These are phyloP conservation scores for Sinhomidia bicolor DNA, from an alignment of 2,888 invertebrate species.

Conservation along the genomic window DNA sequence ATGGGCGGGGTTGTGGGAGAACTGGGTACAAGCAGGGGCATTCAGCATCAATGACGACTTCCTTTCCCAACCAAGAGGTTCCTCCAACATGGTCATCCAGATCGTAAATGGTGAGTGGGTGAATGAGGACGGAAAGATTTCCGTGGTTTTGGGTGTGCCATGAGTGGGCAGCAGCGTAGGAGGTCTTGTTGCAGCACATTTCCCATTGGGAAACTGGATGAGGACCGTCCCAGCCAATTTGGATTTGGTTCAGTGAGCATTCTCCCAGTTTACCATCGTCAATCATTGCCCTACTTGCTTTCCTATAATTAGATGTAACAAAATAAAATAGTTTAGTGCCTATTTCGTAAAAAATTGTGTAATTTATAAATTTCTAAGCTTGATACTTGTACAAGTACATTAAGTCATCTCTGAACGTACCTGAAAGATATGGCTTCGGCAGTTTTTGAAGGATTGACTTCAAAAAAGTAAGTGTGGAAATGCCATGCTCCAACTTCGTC, in stretches of 20 bases:
- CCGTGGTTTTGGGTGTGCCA: conserved; percentile 76
- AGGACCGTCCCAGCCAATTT: conserved; percentile 75
- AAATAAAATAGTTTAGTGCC: too few species aligned
- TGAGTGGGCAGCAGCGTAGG: conserved; percentile 49
- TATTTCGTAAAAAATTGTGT: too few species aligned
- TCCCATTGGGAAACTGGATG: conserved; percentile 77
- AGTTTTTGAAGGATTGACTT: conserved; percentile 54
- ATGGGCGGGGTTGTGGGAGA: conserved; percentile 63
- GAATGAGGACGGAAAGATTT: conserved; percentile 75
- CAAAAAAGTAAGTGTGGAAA: conserved; percentile 76
- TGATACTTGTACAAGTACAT: neutral
- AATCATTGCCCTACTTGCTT: conserved; percentile 50
- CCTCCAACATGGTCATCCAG: conserved; percentile 69
- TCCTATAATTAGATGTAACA: too few species aligned
- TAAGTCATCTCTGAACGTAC: conserved; percentile 21
- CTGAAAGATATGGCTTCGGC: conserved; percentile 70
- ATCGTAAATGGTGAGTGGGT: conserved; percentile 77
- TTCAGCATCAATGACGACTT: conserved; percentile 75
- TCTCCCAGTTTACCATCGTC: conserved; percentile 57
- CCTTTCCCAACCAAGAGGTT: conserved; percentile 75
- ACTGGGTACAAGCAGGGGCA: conserved; percentile 69
- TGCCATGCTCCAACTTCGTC: conserved; percentile 75
- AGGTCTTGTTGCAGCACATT: conserved; percentile 75
- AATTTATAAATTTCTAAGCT: too few species aligned
- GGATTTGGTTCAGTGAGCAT: conserved; percentile 70